Evolutionary conservation across 2,113 vertebrate species (phyloP), one percentile per base, ranked within the genome.

Genomic region (Rhinolophus sinicus): DNA sequence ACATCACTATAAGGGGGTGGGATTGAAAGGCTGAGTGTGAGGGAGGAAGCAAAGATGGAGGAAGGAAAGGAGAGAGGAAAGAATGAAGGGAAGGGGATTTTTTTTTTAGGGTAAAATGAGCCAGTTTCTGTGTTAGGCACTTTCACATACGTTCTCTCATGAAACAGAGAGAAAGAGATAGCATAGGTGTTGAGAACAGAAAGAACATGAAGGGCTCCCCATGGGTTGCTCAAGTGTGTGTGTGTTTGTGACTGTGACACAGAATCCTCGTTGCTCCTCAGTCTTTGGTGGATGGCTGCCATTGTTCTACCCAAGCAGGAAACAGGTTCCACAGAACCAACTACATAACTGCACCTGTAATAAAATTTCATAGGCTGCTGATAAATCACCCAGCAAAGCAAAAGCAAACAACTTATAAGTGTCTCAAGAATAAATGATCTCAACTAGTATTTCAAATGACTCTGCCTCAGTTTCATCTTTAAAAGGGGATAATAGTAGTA

Each of bases 371-470:
- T 86, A 96, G 75, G 8, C 44, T 76, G 16, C 28, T 50, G 80
- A 30, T 47, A 62, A 69, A 73, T 90, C 54, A 64, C 19, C 35
- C 70, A 69, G 70, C 18, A 65, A 95, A 47, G 28, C 75, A 62
- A 38, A 77, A 96, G 35, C 47, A 50, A 85, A 50, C 18, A 78
- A 22, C 58, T 40, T 40, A 14, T 73, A 78, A 13, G 26, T 86
- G 22, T 81, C 52, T 88, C 76, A 88, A 85, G 52, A 40, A 47
- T 47, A 83, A 97, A 88, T 78, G 78, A 70, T 52, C 15, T 64
- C n/a, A 70, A 70, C 40, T 44, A 44, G 19, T 72, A 60, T n/a
- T 78, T 60, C 33, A 80, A 65, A 33, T 33, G 88, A 78, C 14
- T 54, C 24, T 40, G 14, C 44, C 50, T 95, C 50, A 28, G 50